Evolutionary conservation across 2,888 invertebrate genomes (phyloP), one percentile per base, ranked within the genome.

Genomic region (Chrysotoxum bicinctum): DNA sequence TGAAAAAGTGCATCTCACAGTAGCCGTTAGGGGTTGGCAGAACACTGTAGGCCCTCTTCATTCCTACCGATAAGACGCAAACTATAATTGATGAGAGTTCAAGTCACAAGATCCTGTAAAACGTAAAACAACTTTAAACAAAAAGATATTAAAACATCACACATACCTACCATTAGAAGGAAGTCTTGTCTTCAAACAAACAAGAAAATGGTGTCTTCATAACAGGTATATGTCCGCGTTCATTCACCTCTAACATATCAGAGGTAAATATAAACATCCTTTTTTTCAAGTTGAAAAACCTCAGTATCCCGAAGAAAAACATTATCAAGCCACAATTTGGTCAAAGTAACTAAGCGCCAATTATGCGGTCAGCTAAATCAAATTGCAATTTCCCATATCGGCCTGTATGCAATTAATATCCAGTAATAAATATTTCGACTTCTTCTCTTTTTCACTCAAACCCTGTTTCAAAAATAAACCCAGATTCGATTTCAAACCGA

Each of bases 341-440:
- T 74, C 74, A 40, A n/a, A 70, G 40, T 45, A 72, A n/a, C 64
- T 80, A 79, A 79, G 60, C 84, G 84, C 79, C 84, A 84, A 80
- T 80, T 84, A 84, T 84, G 84, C 80, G 80, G 84, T 80, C 75
- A 80, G 84, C 80, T 84, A 84, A 80, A 84, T 84, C 80, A 80
- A 84, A 84, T 72, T 75, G 64, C 23, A 80, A 84, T 80, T 80
- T 60, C 64, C 80, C 60, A 72, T 84, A 80, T 80, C 84, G 64
- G 70, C 60, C 56, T 64, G 16, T 40, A 16, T 23, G 58, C 74
- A 72, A 84, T 84, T 84, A 84, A 79, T 80, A 80, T 75, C 48
- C 37, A 72, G 75, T 75, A 84, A 84, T 84, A 84, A 84, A 84
- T 84, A 64, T 56, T 43, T 79, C 43, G 19, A 8, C 23, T 1